These are phyloP conservation scores for Hippasteria phrygiana DNA, from an alignment of 53 echinoderm and acorn worm genomes.

Conservation along the genomic window DNA sequence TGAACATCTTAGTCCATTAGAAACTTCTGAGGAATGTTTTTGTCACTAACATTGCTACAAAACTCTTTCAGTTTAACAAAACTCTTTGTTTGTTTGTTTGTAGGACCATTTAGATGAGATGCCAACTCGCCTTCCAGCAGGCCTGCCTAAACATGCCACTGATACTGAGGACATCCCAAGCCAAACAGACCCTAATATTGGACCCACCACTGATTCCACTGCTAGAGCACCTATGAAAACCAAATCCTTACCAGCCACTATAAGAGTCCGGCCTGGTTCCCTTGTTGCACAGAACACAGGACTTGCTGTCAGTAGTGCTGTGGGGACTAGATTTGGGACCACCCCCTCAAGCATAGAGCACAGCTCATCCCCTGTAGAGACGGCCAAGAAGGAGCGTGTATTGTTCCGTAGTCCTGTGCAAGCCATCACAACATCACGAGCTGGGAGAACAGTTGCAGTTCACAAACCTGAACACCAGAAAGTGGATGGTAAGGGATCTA, in stretches of 20 bases:
- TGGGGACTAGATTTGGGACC: constrained; percentile 75
- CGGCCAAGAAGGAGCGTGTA: constrained; percentile 60
- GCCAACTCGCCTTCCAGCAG: constrained; percentile 91
- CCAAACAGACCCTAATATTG: background rate
- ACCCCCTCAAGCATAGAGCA: constrained; percentile 15
- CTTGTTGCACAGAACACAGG: constrained; percentile 92
- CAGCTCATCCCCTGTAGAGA: constrained; percentile 44
- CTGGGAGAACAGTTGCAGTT: constrained; percentile 63
- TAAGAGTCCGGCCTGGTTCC: constrained; percentile 77
- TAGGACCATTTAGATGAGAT: constrained; percentile 77
- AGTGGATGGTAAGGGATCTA: constrained; percentile 54
- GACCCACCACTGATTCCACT: background rate
- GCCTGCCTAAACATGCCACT: constrained; percentile 32
- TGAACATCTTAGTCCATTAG: too few species aligned
- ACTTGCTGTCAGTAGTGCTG: constrained; percentile 88
- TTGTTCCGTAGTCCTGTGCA: constrained; percentile 91
- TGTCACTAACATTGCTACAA: too few species aligned
- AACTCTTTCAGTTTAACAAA: too few species aligned
- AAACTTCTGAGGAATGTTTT: too few species aligned
- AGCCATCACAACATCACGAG: constrained; percentile 78
- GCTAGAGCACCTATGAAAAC: constrained; percentile 12
- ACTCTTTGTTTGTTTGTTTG: constrained; percentile 6
- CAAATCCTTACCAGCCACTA: constrained; percentile 59
- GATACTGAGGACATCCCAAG: constrained; percentile 39
- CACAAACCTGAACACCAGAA: constrained; percentile 53